These are phyloP conservation scores for Varecia variegata DNA, from an alignment of 2,797 vertebrate genomes.

Conservation along the genomic window DNA sequence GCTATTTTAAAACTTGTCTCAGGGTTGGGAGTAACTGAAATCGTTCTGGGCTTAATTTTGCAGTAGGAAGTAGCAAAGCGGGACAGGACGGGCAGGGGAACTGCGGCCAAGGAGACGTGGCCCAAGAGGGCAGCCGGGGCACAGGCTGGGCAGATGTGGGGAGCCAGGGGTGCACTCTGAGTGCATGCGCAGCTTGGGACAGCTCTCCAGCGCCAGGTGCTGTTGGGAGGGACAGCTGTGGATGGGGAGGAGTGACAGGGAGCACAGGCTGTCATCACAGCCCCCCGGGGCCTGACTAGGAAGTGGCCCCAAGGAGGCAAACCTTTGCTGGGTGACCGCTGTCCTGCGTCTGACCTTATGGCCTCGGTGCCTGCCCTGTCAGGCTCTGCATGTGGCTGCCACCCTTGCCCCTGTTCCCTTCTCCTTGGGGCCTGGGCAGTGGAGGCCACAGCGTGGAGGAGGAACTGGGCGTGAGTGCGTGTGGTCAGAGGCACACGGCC, in stretches of 20 bases:
- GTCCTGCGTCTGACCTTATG: neutral
- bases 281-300: neutral
- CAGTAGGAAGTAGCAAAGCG: neutral
- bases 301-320: neutral
- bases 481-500: too few relatives aligned
- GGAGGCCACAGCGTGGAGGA: neutral
- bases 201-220: too few relatives aligned
- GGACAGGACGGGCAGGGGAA: neutral
- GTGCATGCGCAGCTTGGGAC: neutral
- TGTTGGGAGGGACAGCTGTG: neutral
- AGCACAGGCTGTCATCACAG: neutral
- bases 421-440: neutral
- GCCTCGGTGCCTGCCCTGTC: neutral
- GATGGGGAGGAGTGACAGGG: neutral
- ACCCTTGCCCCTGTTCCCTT: fast-evolving
- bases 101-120: neutral
- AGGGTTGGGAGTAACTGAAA: neutral
- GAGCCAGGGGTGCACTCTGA: fast-evolving
- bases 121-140: neutral
- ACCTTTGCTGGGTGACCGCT: neutral
- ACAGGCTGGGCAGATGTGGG: fast-evolving
- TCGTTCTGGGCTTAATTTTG: neutral
- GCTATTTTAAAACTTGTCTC: slow-evolving; percentile 7
- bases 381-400: neutral
- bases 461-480: too few relatives aligned